Evolutionary conservation across 2,113 vertebrate genomes (phyloP).

Genomic region (Phoxinus phoxinus): DNA sequence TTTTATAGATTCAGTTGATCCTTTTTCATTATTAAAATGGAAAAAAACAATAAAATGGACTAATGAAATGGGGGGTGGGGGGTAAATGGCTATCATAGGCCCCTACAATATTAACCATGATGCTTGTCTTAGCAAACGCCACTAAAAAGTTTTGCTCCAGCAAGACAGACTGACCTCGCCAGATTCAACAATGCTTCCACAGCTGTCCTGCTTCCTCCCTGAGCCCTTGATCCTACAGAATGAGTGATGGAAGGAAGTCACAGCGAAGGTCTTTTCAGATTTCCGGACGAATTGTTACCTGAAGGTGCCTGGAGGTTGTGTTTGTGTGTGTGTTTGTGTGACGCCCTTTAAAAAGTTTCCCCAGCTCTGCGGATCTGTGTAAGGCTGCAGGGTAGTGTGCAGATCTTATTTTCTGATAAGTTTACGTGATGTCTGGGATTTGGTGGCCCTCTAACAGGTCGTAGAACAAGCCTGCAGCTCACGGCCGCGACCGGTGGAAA

Average conservation of each 20-base stretch:
- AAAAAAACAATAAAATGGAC: neutral
- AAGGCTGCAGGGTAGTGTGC: conserved; percentile 52
- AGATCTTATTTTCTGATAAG: conserved; percentile 64
- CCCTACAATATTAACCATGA: neutral
- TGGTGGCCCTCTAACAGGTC: conserved; percentile 50
- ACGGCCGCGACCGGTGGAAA: conserved; percentile 50
- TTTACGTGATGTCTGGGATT: conserved; percentile 54
- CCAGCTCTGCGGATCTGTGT: conserved; percentile 43
- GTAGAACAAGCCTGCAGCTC: conserved; percentile 52
- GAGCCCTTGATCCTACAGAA: neutral
- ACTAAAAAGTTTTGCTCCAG: neutral
- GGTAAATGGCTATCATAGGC: too few relatives aligned
- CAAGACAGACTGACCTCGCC: neutral
- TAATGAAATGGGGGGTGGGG: neutral
- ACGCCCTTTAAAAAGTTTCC: conserved; percentile 56
- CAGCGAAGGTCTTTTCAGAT: conserved; percentile 26
- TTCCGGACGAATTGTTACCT: conserved; percentile 20
- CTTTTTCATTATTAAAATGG: neutral
- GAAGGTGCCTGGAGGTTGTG: conserved; percentile 12
- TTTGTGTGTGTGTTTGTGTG: conserved; percentile 38
- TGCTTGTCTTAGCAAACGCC: neutral
- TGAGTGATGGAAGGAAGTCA: neutral
- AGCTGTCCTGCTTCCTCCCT: neutral
- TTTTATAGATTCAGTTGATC: too few relatives aligned
- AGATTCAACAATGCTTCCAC: conserved; percentile 20